Evolutionary conservation across 2,797 vertebrate species (phyloP).

Genomic region (Sebastes miniatus): DNA sequence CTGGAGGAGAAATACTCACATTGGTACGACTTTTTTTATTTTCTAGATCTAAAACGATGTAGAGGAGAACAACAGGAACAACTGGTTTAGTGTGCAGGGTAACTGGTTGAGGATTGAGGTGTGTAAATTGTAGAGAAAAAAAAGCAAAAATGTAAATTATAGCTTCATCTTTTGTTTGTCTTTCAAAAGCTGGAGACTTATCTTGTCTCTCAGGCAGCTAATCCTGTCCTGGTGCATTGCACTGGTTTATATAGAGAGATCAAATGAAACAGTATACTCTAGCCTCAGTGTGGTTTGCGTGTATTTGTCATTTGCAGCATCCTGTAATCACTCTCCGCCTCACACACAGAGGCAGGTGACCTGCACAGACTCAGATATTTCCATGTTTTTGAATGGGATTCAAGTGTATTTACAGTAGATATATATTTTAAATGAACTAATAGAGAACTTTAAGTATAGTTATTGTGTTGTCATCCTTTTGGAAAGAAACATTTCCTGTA

Average conservation of each 20-base stretch:
- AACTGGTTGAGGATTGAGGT: not conserved
- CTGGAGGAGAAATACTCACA: conserved; percentile 54
- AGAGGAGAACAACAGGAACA: not conserved
- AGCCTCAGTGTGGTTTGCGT: not conserved
- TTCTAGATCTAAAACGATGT: not conserved
- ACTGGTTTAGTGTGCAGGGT: not conserved
- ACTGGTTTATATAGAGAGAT: not conserved
- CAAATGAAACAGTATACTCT: not conserved
- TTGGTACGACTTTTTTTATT: conserved; percentile 37
- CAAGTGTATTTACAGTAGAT: not conserved
- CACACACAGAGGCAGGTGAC: not conserved
- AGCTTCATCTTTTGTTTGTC: not conserved
- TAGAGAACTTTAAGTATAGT: too few relatives aligned
- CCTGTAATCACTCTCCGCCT: not conserved
- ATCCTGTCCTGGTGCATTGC: not conserved
- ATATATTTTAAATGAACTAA: not conserved
- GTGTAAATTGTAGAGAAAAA: not conserved
- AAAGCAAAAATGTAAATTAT: not conserved
- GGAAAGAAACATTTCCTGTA: not conserved
- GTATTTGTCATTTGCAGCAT: not conserved
- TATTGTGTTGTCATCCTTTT: not conserved
- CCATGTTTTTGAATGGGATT: not conserved
- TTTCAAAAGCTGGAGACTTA: not conserved
- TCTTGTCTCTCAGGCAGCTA: not conserved
- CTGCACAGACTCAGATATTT: not conserved